phyloP scores from a whole-genome alignment of 2,797 vertebrate species.

The Sylvilagus floridanus region DNA sequence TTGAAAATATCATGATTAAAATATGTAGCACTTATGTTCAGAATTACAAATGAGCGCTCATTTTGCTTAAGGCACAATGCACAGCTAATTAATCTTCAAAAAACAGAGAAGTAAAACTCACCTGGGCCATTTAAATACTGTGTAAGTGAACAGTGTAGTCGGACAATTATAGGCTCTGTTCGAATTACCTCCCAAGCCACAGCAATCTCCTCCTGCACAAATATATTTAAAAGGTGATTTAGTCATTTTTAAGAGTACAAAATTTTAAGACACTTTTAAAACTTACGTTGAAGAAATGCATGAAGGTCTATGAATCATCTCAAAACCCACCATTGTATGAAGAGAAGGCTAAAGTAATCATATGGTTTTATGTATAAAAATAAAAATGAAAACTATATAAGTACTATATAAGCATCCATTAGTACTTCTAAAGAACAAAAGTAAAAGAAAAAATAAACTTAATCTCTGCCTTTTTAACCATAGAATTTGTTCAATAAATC shows the following conservation, averaged over 20 bases:
- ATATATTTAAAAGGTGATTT: conserved; percentile 69
- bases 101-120: conserved; percentile 79
- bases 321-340: neutral
- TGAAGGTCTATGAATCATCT: conserved; percentile 3
- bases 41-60: neutral
- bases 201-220: conserved; percentile 93
- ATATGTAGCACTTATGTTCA: neutral
- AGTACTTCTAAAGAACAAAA: conserved; percentile 20
- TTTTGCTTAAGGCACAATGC: neutral
- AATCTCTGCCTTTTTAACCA: neutral
- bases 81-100: neutral
- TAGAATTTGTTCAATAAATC: conserved; percentile 39
- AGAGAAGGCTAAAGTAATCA: conserved; percentile 14
- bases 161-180: conserved; percentile 93
- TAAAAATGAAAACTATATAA: conserved; percentile 32
- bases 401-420: neutral
- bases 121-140: conserved; percentile 95
- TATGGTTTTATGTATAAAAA: neutral
- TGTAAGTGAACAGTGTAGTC: conserved; percentile 94
- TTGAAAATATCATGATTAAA: neutral
- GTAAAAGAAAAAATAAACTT: neutral
- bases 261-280: neutral
- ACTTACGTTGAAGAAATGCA: neutral
- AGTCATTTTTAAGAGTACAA: conserved; percentile 17
- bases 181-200: conserved; percentile 95